Conservation (phyloP, 2,888 invertebrate genomes). For the Allygus modestus region DNA sequence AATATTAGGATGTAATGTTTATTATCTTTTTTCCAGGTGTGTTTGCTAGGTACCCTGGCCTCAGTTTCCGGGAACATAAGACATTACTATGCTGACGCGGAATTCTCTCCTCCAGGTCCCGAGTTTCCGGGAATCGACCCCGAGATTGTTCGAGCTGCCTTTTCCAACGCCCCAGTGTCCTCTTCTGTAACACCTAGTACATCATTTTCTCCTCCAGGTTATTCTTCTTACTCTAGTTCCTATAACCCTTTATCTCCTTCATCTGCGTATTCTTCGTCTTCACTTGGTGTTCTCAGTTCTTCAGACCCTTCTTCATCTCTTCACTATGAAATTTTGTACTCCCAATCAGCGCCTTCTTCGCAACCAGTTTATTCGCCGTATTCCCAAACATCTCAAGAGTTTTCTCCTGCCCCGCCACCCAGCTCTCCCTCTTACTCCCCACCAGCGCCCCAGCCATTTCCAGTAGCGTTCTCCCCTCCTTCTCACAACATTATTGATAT, state of each 20-base stretch:
- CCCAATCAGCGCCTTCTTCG: too few species aligned
- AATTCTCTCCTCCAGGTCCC: background rate
- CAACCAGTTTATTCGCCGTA: too few species aligned
- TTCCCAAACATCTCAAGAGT: too few species aligned
- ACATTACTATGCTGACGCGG: background rate
- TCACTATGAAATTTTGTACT: too few species aligned
- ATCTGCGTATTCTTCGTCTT: too few species aligned
- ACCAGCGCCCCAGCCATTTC: background rate
- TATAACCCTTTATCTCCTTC: too few species aligned
- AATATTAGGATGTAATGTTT: too few species aligned
- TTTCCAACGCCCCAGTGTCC: background rate
- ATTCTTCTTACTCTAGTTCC: too few species aligned
- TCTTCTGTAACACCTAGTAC: background rate
- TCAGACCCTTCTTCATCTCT: too few species aligned
- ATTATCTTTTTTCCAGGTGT: too few species aligned
- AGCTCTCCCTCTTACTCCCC: background rate
- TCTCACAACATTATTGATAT: background rate
- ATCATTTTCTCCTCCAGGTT: background rate
- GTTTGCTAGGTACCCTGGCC: background rate
- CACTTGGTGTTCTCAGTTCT: too few species aligned
- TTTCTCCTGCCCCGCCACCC: background rate
- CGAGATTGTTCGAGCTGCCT: background rate
- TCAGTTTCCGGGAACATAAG: background rate
- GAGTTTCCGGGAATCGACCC: conserved; percentile 3
- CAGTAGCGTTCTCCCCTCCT: background rate